Percentiles rank a stretch among this genome's conserved stretches.
Evolutionary conservation across 2,888 invertebrate genomes (phyloP).

Genomic region (Limnephilus marmoratus): DNA sequence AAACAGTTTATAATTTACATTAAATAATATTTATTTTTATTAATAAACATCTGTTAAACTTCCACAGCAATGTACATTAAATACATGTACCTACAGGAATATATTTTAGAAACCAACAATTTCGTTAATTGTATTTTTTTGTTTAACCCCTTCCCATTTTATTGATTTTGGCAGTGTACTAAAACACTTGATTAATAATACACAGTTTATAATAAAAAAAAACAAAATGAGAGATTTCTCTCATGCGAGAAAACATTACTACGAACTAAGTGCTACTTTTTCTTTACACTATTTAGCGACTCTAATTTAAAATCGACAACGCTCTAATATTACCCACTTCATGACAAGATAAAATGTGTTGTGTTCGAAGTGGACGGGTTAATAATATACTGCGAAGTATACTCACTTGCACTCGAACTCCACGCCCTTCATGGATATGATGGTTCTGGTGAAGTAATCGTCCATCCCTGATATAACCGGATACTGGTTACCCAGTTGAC

Average conservation of each 20-base stretch:
- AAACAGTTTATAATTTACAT: neutral
- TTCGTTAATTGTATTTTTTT: too few species aligned
- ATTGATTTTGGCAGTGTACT: too few species aligned
- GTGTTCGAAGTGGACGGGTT: neutral
- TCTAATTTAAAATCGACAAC: neutral
- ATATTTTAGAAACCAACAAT: too few species aligned
- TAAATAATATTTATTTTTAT: too few species aligned
- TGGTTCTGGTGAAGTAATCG: constrained; percentile 90
- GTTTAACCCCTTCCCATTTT: neutral
- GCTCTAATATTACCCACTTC: neutral
- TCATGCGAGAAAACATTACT: neutral
- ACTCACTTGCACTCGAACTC: constrained; percentile 99
- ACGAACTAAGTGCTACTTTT: neutral
- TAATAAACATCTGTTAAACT: too few species aligned
- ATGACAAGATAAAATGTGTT: neutral
- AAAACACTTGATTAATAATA: too few species aligned
- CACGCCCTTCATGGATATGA: constrained; percentile 90
- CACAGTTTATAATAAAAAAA: too few species aligned
- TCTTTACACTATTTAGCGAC: neutral
- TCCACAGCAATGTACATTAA: too few species aligned
- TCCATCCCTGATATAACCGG: constrained; percentile 89
- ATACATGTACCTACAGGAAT: too few species aligned
- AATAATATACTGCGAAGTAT: neutral
- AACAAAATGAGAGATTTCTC: neutral
- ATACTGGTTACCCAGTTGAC: constrained; percentile 90